Evolutionary conservation across 2,113 vertebrate genomes (phyloP).

Genomic region (cattle (Bos taurus)): DNA sequence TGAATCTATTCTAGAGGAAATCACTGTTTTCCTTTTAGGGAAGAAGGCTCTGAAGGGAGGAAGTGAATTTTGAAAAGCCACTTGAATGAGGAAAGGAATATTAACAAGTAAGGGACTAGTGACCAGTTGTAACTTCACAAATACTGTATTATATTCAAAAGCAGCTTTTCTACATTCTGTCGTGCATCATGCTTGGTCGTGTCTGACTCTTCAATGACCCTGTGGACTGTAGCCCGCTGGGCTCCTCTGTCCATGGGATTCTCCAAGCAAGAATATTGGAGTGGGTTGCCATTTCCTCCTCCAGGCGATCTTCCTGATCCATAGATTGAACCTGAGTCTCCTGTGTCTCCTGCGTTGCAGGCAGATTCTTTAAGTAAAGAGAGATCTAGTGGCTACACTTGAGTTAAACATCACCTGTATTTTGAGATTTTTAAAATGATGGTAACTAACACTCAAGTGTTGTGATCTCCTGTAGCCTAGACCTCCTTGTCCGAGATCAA

Average conservation of each 20-base stretch:
- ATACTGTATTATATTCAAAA: neutral
- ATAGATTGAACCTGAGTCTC: neutral
- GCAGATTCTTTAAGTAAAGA: neutral
- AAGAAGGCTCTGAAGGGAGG: neutral
- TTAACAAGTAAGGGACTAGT: neutral
- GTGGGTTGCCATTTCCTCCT: neutral
- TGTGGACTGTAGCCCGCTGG: neutral
- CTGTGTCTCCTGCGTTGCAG: neutral
- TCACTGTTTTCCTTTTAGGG: neutral
- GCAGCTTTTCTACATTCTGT: neutral
- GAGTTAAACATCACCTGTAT: neutral
- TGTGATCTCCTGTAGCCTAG: neutral
- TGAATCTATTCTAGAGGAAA: neutral
- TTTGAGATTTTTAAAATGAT: slow-evolving; percentile 5
- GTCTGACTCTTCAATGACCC: neutral
- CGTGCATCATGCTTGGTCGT: neutral
- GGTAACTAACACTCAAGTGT: neutral
- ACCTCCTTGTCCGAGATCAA: neutral
- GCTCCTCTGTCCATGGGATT: neutral
- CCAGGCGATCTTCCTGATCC: neutral
- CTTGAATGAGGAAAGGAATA: neutral
- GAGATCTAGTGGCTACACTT: neutral
- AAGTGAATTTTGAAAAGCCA: neutral
- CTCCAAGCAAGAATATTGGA: neutral
- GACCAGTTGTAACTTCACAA: neutral